Evolutionary conservation across 1,140 invertebrate species (phyloP), one percentile per base, ranked within the genome.

Genomic region (Rhizoglyphus robini): DNA sequence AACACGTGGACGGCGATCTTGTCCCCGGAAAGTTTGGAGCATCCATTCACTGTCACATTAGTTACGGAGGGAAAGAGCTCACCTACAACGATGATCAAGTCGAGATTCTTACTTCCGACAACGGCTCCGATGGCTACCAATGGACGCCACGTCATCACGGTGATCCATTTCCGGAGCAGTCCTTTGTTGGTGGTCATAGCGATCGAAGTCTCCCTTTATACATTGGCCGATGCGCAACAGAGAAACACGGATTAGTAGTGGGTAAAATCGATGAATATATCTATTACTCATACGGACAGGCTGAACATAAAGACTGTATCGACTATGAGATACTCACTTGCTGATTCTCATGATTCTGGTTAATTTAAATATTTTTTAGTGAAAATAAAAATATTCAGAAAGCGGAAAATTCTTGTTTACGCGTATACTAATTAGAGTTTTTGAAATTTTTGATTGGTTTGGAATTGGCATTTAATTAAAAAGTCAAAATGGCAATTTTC

Each of bases 201-300:
- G 32, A 4, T 47, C 3, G 32, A 5, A 20, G n/a, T n/a, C n/a
- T 5, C 3, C 61, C 61, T 23, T 15, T 63, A n/a, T 63, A 63
- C 32, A 36, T 63, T 31, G 61, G 61, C 32, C 30, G 36, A 46
- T 63, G 61, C 34, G 15, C 47, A n/a, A n/a, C n/a, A n/a, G n/a
- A n/a, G 13, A 13, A 5, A 20, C 32, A 63, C 15, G 34, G 30
- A 5, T n/a, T 18, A 30, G 36, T 63, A 4, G 32, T 47, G 13
- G 61, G 61, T 27, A 63, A 63, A 49, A 36, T 63, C 47, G 61
- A 63, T 23, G 27, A 63, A 25, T n/a, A 46, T 8, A 51, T 63
- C 23, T 63, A 63, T 23, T 63, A 63, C 23, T 8, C 32, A 13
- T 63, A 36, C 34, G 5, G 31, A 3, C 3, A 58, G 5, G 61